Conservation (phyloP, 2,113 vertebrate species). For the Aplodontia rufa region DNA sequence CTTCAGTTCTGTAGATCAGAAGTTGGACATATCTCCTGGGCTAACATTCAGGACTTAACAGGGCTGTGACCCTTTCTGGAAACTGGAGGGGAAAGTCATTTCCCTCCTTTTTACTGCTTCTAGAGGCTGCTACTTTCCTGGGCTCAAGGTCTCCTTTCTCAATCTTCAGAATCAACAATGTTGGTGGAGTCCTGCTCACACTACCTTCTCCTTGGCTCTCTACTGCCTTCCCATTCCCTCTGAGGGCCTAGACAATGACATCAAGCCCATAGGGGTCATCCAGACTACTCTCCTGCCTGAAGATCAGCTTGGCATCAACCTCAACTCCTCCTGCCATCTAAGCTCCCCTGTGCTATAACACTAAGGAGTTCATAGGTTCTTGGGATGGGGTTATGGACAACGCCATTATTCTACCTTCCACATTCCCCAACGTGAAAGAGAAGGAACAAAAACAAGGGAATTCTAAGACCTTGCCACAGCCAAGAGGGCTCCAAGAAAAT, state of each 20-base stretch:
- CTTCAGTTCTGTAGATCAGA: background rate
- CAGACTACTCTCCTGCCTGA: too few relatives aligned
- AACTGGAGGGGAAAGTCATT: background rate
- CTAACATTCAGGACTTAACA: background rate
- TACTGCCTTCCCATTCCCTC: background rate
- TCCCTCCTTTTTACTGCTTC: background rate
- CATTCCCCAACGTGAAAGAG: background rate
- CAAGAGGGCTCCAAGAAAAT: background rate
- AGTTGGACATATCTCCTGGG: background rate
- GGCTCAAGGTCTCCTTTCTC: background rate
- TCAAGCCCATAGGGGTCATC: background rate
- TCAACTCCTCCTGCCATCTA: background rate
- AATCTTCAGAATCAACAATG: background rate
- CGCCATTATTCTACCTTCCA: background rate
- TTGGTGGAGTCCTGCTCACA: rapidly evolving
- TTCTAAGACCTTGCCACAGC: background rate
- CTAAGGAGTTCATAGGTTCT: background rate
- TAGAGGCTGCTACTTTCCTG: background rate
- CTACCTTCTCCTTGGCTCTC: background rate
- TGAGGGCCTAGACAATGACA: background rate
- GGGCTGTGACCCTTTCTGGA: background rate
- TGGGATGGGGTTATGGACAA: background rate
- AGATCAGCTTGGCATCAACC: background rate
- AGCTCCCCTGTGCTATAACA: background rate
- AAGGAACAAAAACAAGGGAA: background rate